These are phyloP conservation scores for Augochlora pura DNA, from an alignment of 1,140 invertebrate genomes.

Conservation along the genomic window DNA sequence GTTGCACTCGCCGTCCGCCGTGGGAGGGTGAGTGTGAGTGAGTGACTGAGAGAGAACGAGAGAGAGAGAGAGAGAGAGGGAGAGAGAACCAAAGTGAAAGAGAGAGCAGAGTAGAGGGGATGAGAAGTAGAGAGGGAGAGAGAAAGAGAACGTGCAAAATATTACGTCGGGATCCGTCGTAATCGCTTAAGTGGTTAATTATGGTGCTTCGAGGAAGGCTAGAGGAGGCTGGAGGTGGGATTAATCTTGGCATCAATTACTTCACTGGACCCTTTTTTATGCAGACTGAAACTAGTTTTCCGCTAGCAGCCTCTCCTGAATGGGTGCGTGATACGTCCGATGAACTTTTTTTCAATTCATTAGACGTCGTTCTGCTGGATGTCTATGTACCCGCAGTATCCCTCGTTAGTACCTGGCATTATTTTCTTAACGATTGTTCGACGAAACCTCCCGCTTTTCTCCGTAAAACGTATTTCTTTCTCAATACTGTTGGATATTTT, in stretches of 20 bases:
- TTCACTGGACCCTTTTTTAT: constrained; percentile 53
- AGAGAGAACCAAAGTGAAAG: background rate
- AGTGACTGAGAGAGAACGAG: background rate
- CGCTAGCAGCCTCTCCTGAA: constrained; percentile 25
- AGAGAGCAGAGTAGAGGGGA: background rate
- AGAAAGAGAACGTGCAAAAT: constrained; percentile 53
- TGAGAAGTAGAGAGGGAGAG: background rate
- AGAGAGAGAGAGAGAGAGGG: background rate
- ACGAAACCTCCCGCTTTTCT: constrained; percentile 7
- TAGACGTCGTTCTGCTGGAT: background rate
- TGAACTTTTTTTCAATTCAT: constrained; percentile 20
- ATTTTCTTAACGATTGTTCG: background rate
- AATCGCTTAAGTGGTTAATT: constrained; percentile 76
- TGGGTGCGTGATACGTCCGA: constrained; percentile 33
- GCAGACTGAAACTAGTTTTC: constrained; percentile 53
- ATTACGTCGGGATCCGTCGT: constrained; percentile 70
- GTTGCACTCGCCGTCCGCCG: constrained; percentile 40
- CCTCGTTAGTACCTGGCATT: constrained; percentile 9
- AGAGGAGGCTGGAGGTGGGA: constrained; percentile 63
- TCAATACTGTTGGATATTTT: background rate
- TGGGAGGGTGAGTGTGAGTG: no score
- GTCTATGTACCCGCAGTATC: background rate
- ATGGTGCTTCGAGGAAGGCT: constrained; percentile 70
- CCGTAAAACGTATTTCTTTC: background rate
- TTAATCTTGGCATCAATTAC: constrained; percentile 74